Conservation (phyloP, 2,113 vertebrate genomes). For the Leptosomus discolor region DNA sequence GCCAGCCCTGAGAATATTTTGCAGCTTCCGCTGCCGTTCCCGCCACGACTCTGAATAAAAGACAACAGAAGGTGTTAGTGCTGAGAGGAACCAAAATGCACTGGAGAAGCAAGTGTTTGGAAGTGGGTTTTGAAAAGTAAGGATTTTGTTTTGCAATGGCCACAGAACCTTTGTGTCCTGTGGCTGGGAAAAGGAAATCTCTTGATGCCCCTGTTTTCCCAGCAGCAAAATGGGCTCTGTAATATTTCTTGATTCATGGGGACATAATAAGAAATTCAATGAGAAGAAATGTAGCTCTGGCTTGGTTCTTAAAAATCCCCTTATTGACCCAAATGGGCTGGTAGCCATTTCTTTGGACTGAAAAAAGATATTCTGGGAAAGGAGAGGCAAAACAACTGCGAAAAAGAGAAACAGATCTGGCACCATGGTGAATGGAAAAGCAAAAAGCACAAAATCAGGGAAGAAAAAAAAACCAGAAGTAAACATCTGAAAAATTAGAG, state of each 20-base stretch:
- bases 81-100: background rate
- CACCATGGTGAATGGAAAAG: background rate
- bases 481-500: background rate
- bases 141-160: background rate
- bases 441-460: background rate
- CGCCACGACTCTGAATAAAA: background rate
- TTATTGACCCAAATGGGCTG: background rate
- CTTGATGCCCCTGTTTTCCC: background rate
- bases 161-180: background rate
- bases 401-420: background rate
- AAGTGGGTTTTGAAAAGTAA: background rate
- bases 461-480: background rate
- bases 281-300: background rate
- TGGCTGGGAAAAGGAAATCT: background rate
- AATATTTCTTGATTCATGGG: background rate
- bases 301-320: background rate
- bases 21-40: background rate
- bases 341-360: background rate
- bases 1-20: background rate
- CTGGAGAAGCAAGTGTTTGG: background rate
- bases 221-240: background rate
- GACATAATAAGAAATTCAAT: background rate
- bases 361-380: background rate
- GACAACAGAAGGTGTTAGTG: background rate
- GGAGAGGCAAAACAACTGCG: background rate